Evolutionary conservation across 1,140 invertebrate genomes (phyloP), one percentile per base, ranked within the genome.

Genomic region (Listronotus oregonensis): DNA sequence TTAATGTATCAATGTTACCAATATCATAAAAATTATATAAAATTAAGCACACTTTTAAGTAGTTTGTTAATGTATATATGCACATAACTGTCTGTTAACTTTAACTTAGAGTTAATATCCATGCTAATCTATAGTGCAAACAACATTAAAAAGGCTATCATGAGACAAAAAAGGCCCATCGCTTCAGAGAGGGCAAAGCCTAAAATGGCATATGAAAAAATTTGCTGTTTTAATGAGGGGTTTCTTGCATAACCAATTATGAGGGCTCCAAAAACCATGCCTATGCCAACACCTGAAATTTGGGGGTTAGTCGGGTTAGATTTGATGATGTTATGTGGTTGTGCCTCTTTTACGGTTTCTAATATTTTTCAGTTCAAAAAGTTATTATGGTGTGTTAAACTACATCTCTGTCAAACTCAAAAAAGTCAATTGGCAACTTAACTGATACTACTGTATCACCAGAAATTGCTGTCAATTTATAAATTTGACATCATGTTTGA

Each of bases 81-180:
- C 39, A 3, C 34, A n/a, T n/a, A 50, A 47, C 44, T 34, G 46
- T 8, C 57, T 3, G 21, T 49, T 49, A 54, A 55, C 31, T 60
- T 34, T 34, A 59, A 50, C 12, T 43, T 17, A 39, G 14, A 39
- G 34, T 37, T 37, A 37, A 37, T 27, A 27, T 12, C 9, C 12
- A 6, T 12, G 15, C 12, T 21, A 69, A 32, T 52, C 44, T 70
- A 89, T 77, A 85, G 79, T 31, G 91, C 93, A 83, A 94, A 97
- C 64, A 97, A 82, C 78, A 97, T 86, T 68, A 97, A 80, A 83
- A 97, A 96, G 46, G 93, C 91, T 85, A 97, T 95, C 92, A 96
- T 96, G 68, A 97, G 81, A 85, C 94, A 96, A 84, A 97, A 97
- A 43, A 98, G 86, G 75, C 94, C 96, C 91, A 97, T 96, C 69